Percentiles rank a stretch among this genome's conserved stretches.
Evolutionary conservation across 2,888 invertebrate genomes (phyloP).

Genomic region (Parnassius apollo): DNA sequence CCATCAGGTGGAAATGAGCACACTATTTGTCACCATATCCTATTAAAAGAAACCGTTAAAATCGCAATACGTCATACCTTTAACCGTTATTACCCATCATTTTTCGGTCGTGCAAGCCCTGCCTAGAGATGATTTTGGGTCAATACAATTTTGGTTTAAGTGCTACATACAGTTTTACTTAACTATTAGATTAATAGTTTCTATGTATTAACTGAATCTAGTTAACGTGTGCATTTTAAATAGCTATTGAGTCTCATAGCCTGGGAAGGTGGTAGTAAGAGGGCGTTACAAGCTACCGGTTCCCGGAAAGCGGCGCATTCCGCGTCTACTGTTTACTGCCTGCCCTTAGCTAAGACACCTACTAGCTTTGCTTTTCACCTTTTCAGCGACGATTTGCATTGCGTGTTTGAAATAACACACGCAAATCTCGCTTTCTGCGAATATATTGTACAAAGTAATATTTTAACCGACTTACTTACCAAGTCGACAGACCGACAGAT

Average conservation of each 20-base stretch:
- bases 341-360: slow-evolving; percentile 14
- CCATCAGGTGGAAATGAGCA: too few species aligned
- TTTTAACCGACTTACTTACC: slow-evolving; percentile 16
- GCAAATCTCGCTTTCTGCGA: slow-evolving; percentile 15
- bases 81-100: too few species aligned
- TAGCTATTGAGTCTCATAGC: slow-evolving; percentile 12
- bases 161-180: too few species aligned
- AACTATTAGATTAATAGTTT: too few species aligned
- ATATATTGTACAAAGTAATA: slow-evolving; percentile 13
- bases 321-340: slow-evolving; percentile 23
- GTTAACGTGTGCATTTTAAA: slow-evolving; percentile 7
- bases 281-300: slow-evolving; percentile 39
- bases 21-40: too few species aligned
- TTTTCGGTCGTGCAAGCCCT: too few species aligned
- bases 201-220: too few species aligned
- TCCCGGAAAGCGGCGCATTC: slow-evolving; percentile 40
- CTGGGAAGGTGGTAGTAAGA: slow-evolving; percentile 12
- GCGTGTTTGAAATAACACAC: slow-evolving; percentile 26
- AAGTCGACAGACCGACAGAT: slow-evolving; percentile 14
- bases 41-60: too few species aligned
- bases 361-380: slow-evolving; percentile 30
- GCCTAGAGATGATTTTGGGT: too few species aligned
- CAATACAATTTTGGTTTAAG: too few species aligned
- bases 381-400: slow-evolving; percentile 33
- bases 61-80: too few species aligned